phyloP scores from a whole-genome alignment of 1,140 invertebrate species.

The Tyrophagus putrescentiae region DNA sequence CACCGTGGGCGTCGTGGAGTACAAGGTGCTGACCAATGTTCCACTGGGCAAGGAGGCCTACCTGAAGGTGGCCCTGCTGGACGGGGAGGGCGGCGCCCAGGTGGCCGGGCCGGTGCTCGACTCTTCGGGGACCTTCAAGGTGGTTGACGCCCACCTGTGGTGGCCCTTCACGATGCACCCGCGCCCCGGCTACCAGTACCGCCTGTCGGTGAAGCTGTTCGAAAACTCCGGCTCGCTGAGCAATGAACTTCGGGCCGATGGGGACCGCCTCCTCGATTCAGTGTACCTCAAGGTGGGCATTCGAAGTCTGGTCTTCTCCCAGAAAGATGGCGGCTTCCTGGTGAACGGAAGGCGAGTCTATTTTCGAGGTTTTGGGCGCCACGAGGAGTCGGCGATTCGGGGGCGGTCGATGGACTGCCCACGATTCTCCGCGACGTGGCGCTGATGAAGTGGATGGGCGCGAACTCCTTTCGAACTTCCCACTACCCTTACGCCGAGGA shows the following conservation, averaged over 20 bases:
- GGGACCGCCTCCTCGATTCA: conserved; percentile 43
- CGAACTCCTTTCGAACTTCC: conserved; percentile 86
- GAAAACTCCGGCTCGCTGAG: too few relatives aligned
- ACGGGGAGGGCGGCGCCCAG: conserved; percentile 36
- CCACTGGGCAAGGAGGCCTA: not conserved
- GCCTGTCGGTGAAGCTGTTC: conserved; percentile 46
- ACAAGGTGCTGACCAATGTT: not conserved
- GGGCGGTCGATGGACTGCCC: conserved; percentile 75
- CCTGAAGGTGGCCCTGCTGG: conserved; percentile 28
- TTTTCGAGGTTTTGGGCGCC: conserved; percentile 80
- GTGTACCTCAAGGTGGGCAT: conserved; percentile 74
- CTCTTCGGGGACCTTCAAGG: conserved; percentile 39
- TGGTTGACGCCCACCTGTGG: conserved; percentile 64
- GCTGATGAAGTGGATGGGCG: conserved; percentile 83
- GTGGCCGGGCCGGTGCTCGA: conserved; percentile 35
- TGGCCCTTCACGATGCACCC: conserved; percentile 59
- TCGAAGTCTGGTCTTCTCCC: conserved; percentile 58
- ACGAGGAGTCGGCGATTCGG: conserved; percentile 70
- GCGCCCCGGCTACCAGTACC: conserved; percentile 58
- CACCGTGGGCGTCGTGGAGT: not conserved
- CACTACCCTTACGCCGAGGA: conserved; percentile 99
- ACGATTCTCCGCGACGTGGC: conserved; percentile 56
- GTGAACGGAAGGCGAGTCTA: conserved; percentile 76
- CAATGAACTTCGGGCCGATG: too few relatives aligned
- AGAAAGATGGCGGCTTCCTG: conserved; percentile 45